phyloP scores from a whole-genome alignment of 2,113 vertebrate species.

The Stegostoma tigrinum region DNA sequence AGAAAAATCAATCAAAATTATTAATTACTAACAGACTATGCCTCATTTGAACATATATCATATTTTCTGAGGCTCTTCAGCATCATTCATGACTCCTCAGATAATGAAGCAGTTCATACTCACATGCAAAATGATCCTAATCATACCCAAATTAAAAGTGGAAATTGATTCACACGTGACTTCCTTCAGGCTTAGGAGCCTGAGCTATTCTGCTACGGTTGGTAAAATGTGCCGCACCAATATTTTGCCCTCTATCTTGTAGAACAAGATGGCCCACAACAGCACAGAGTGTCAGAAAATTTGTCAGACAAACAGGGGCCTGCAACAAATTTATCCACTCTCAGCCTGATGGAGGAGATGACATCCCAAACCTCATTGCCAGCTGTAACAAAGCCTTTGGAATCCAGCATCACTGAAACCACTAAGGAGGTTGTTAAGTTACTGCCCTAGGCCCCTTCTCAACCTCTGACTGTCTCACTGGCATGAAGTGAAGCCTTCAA shows the following conservation, averaged over 20 bases:
- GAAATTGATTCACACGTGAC: background rate
- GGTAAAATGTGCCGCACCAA: background rate
- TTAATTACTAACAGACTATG: background rate
- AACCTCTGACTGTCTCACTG: too few relatives aligned
- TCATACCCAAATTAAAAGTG: background rate
- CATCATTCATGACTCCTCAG: background rate
- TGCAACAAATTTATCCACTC: too few relatives aligned
- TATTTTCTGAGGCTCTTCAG: too few relatives aligned
- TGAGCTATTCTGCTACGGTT: too few relatives aligned
- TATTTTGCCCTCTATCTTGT: background rate
- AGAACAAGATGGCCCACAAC: background rate
- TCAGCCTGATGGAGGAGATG: too few relatives aligned
- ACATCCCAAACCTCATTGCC: too few relatives aligned
- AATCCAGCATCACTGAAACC: too few relatives aligned
- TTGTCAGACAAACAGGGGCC: background rate
- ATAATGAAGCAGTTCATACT: background rate
- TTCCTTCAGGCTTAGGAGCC: background rate
- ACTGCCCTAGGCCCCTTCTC: too few relatives aligned
- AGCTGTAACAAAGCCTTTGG: too few relatives aligned
- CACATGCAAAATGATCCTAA: background rate
- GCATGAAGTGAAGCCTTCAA: too few relatives aligned
- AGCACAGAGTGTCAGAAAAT: background rate
- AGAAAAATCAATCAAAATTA: conserved; percentile 35
- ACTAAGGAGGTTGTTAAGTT: too few relatives aligned
- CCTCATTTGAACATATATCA: background rate